Percentiles rank a stretch among this genome's conserved stretches.
Evolutionary conservation across 2,113 vertebrate species (phyloP).

Genomic region (Campylorhamphus procurvoides): DNA sequence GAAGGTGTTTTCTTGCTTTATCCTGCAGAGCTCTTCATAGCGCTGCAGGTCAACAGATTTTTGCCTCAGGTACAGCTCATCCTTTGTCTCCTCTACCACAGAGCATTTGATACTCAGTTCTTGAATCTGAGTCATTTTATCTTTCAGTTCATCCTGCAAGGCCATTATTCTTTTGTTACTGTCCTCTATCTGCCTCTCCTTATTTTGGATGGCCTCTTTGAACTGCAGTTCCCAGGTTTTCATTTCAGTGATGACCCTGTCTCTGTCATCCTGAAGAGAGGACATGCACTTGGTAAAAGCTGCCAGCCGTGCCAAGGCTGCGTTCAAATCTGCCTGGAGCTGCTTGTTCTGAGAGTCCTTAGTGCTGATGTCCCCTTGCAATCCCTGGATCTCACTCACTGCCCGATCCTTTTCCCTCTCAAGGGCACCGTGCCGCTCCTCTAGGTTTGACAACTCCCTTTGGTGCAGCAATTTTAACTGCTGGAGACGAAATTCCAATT

Average conservation of each 20-base stretch:
- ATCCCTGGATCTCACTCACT: constrained; percentile 32
- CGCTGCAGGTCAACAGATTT: constrained; percentile 70
- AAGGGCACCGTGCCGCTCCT: constrained; percentile 66
- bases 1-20: constrained; percentile 76
- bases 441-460: constrained; percentile 65
- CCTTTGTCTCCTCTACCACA: constrained; percentile 71
- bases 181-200: constrained; percentile 81
- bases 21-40: constrained; percentile 75
- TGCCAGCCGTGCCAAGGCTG: constrained; percentile 71
- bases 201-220: constrained; percentile 78
- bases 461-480: constrained; percentile 60
- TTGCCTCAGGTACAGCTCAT: constrained; percentile 61
- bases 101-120: constrained; percentile 72
- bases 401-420: constrained; percentile 65
- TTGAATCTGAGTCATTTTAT: constrained; percentile 70
- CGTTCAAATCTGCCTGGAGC: constrained; percentile 75
- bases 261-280: constrained; percentile 72
- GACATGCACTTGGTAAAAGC: constrained; percentile 74
- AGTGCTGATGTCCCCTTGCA: constrained; percentile 65
- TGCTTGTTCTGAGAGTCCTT: constrained; percentile 72
- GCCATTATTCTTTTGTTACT: constrained; percentile 72
- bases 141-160: constrained; percentile 76
- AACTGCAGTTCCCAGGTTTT: constrained; percentile 78
- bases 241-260: constrained; percentile 64
- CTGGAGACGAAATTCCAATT: constrained; percentile 48